Base-by-base conservation (phyloP, 2,888 invertebrate genomes). In the Oscheius sp. region DNA sequence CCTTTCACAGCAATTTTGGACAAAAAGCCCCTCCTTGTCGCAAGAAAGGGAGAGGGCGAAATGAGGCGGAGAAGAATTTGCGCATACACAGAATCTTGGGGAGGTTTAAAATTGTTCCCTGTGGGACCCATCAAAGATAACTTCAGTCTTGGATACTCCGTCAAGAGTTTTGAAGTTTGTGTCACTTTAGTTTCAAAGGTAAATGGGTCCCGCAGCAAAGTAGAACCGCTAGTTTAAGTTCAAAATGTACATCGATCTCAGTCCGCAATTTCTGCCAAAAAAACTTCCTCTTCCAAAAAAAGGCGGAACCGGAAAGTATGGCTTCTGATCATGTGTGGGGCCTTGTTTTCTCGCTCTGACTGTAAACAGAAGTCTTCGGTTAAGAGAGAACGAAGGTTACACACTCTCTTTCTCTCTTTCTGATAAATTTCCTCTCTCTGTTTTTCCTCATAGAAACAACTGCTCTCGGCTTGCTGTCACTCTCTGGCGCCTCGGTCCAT, bases 61-160 rank as follows among this genome's bases (percentile, higher is more conserved):
- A 63, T 63, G 63, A 63, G 63, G 63, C 63, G 63, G 63, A 63
- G 48, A 63, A 10, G 63, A 63, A 63, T 63, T 63, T 32, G 48
- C 9, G 9, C 50, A 9, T 10, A 9, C 50, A 50, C 50, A 21
- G 21, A 21, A 21, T 21, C 21, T 21, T 21, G 21, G 21, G 21
- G 21, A 21, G 21, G 21, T 21, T 21, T 21, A 21, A 21, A 21
- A 21, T 21, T 21, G 21, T 21, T 21, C 21, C 21, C 21, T 21
- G 21, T 21, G 21, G 21, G 21, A 21, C 21, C 21, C 0, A 21
- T 21, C 21, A 21, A 21, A 21, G 21, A 21, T 21, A 21, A 21
- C 21, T 21, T 21, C 21, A 21, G 21, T 0, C 21, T 21, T 21
- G 21, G 21, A 21, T 21, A 21, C 21, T 21, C 21, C 0, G 21